These are phyloP conservation scores for Etheostoma nigrum DNA, from an alignment of 2,797 vertebrate genomes.

Conservation along the genomic window DNA sequence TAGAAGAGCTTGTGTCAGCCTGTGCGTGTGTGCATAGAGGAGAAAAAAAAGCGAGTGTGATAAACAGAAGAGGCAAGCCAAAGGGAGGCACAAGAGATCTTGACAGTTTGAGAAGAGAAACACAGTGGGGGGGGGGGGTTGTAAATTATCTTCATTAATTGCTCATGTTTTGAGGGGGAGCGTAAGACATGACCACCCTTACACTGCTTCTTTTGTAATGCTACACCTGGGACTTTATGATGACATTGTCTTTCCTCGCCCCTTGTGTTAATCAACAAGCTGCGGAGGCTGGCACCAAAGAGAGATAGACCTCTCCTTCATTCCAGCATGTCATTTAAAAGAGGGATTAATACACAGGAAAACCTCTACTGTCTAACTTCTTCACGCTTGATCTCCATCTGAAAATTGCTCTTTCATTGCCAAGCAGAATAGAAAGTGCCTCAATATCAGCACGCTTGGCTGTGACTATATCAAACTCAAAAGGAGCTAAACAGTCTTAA, in stretches of 20 bases:
- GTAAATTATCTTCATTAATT: constrained; percentile 54
- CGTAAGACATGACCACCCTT: constrained; percentile 48
- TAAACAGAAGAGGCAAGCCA: constrained; percentile 52
- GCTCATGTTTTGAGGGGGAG: constrained; percentile 47
- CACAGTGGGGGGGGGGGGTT: constrained; percentile 32
- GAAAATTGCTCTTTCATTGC: constrained; percentile 59
- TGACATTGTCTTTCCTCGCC: constrained; percentile 72
- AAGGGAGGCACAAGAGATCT: constrained; percentile 46
- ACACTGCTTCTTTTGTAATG: constrained; percentile 80
- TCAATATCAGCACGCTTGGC: constrained; percentile 19
- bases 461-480: constrained; percentile 41
- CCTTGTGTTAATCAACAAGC: constrained; percentile 55
- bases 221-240: constrained; percentile 79
- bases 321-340: constrained; percentile 37
- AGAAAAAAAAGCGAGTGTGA: constrained; percentile 40
- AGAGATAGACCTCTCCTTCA: constrained; percentile 53
- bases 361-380: constrained; percentile 44
- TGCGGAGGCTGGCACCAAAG: constrained; percentile 30
- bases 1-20: constrained; percentile 66
- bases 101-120: constrained; percentile 35
- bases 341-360: constrained; percentile 33
- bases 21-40: constrained; percentile 41
- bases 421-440: constrained; percentile 35
- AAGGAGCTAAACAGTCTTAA: constrained; percentile 38
- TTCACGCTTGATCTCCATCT: constrained; percentile 43